Conservation (phyloP, 2,113 vertebrate genomes). For the Ondatra zibethicus region DNA sequence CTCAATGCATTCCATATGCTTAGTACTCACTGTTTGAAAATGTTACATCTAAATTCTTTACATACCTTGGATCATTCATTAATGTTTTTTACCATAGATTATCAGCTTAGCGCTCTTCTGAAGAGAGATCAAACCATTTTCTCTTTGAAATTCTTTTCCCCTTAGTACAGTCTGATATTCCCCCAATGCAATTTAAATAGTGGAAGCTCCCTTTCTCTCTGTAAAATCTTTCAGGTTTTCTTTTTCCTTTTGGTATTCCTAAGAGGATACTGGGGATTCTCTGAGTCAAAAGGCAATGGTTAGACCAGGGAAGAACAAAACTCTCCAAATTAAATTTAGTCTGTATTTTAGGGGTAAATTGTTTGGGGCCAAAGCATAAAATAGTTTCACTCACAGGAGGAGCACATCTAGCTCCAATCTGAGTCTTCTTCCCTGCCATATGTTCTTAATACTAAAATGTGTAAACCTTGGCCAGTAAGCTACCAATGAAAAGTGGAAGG, state of each 20-base stretch:
- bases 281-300: neutral
- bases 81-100: neutral
- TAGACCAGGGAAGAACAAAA: neutral
- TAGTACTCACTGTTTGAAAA: slow-evolving; percentile 55
- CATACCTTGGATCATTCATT: slow-evolving; percentile 61
- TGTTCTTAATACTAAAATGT: neutral
- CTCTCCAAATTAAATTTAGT: no score
- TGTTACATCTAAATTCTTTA: slow-evolving; percentile 50
- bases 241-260: neutral
- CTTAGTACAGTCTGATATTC: neutral
- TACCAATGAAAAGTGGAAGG: neutral
- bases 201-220: neutral
- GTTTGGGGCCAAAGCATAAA: rapidly evolving
- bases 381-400: no score
- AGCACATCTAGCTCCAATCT: rapidly evolving
- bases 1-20: slow-evolving; percentile 73
- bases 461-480: neutral
- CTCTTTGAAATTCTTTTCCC: slow-evolving; percentile 13
- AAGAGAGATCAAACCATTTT: neutral
- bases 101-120: neutral
- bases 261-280: neutral
- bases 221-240: neutral
- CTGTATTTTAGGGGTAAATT: neutral
- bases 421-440: rapidly evolving
- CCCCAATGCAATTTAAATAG: neutral